Base-by-base conservation (phyloP, 2,888 invertebrate genomes). In the Limenitis camilla region DNA sequence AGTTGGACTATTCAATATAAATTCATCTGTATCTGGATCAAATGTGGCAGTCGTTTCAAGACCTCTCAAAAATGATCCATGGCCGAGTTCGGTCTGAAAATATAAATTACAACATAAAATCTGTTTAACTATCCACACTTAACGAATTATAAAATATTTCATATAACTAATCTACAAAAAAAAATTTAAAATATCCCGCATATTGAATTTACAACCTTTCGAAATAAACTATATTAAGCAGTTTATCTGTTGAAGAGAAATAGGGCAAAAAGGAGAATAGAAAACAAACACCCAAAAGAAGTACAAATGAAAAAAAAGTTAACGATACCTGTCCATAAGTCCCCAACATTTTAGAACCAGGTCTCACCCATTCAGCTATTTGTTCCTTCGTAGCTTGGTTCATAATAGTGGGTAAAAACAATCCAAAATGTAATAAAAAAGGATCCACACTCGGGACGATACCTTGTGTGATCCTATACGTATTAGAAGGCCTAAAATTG, bases 1-100 rank as follows among this genome's bases (percentile, higher is more conserved):
- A 0, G 92, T 93, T 0, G 98, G 98, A 51, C 94, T 94, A 71
- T 97, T 91, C 6, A 98, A 74, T 32, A 97, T 78, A 76, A 98
- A 98, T 79, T 97, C 95, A 76, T 96, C 90, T 0, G 92, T 94
- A 10, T 78, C 76, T 0, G 91, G 90, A 76, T 98, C 97, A 71
- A 96, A 98, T 0, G 94, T 96, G 1, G 98, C 95, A 0, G 94
- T 95, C 0, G 98, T 98, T 88, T 98, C 98, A 50, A 98, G 77
- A 0, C 96, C 96, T 72, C 96, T 90, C 30, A 98, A 90, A 75
- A 96, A 96, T 0, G 98, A 97, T 5, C 97, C 98, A 78, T 98
- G 98, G 0, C 98, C 98, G 35, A 98, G 85, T 84, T 98, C 98
- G 7, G 98, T 98, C 92, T 98, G 70, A 40, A 81, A 72, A 41